Evolutionary conservation across 1,140 invertebrate genomes (phyloP).

Genomic region (Drosophila parvula): DNA sequence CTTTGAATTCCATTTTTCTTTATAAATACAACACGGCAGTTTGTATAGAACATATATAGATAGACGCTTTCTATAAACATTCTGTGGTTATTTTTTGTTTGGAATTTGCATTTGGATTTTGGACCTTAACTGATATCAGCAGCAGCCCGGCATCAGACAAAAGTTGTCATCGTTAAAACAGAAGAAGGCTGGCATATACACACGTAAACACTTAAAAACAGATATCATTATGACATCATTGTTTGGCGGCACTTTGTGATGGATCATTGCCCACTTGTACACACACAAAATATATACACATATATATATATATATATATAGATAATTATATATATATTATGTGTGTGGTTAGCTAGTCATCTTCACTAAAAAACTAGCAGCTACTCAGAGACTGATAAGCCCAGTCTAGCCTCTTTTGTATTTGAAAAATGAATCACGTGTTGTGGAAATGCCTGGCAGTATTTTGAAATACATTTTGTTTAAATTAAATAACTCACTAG

Average conservation of each 20-base stretch:
- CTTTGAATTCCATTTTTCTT: conserved; percentile 9
- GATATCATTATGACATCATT: conserved; percentile 64
- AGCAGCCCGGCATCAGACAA: conserved; percentile 5
- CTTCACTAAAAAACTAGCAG: too few relatives aligned
- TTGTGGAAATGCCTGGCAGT: conserved; percentile 1
- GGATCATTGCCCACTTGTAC: conserved; percentile 50
- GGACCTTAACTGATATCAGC: conserved; percentile 53
- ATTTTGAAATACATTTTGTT: conserved; percentile 14
- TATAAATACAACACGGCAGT: conserved; percentile 4
- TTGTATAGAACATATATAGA: neutral
- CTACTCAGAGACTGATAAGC: conserved; percentile 33
- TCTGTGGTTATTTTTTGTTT: conserved; percentile 12
- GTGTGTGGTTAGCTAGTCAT: conserved; percentile 23
- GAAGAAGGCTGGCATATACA: neutral
- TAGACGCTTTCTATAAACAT: conserved; percentile 23
- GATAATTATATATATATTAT: too few relatives aligned
- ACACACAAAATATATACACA: conserved; percentile 5
- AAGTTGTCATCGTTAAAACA: conserved; percentile 25
- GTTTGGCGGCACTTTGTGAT: conserved; percentile 30
- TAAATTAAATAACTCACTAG: neutral
- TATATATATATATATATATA: conserved; percentile 9
- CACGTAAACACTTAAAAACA: conserved; percentile 20
- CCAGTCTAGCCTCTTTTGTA: conserved; percentile 1
- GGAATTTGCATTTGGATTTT: conserved; percentile 60
- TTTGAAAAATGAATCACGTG: conserved; percentile 41